These are phyloP conservation scores for Machimus rusticus DNA, from an alignment of 2,888 invertebrate species.

Conservation along the genomic window DNA sequence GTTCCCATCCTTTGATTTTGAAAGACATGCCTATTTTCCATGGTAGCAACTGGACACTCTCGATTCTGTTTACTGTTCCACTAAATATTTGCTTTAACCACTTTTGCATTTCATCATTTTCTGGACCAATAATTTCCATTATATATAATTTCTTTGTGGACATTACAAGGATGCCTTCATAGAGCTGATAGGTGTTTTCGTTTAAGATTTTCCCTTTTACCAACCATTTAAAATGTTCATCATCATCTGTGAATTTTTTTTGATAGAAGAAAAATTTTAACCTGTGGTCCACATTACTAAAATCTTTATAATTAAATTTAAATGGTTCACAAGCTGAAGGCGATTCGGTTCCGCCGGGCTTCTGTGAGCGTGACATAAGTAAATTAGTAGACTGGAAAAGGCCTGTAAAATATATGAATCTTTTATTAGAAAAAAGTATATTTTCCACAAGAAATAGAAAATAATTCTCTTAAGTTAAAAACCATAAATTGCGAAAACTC, in stretches of 20 bases:
- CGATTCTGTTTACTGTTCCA: conserved; percentile 64
- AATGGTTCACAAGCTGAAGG: conserved; percentile 53
- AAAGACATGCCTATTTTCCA: conserved; percentile 66
- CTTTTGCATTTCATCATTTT: conserved; percentile 66
- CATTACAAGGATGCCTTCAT: conserved; percentile 65
- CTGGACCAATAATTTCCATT: conserved; percentile 63
- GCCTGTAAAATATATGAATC: conserved; percentile 54
- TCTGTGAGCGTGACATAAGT: conserved; percentile 60
- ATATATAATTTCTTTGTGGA: conserved; percentile 66
- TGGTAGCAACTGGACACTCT: conserved; percentile 64
- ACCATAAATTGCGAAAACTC: too few species aligned
- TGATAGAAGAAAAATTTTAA: conserved; percentile 68
- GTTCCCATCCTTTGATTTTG: conserved; percentile 61
- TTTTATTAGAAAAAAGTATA: not conserved
- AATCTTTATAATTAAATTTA: conserved; percentile 67
- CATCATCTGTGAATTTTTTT: conserved; percentile 65
- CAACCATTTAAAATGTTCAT: conserved; percentile 66
- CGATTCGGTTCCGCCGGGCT: conserved; percentile 47
- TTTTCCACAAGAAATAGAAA: too few species aligned
- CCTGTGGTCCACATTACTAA: conserved; percentile 67
- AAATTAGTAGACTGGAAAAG: conserved; percentile 65
- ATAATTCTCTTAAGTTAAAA: too few species aligned
- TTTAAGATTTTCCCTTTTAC: conserved; percentile 64
- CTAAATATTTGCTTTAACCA: conserved; percentile 65
- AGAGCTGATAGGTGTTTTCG: conserved; percentile 58